Base-by-base conservation (phyloP, 1,140 invertebrate genomes). In the Leguminivora glycinivorella region DNA sequence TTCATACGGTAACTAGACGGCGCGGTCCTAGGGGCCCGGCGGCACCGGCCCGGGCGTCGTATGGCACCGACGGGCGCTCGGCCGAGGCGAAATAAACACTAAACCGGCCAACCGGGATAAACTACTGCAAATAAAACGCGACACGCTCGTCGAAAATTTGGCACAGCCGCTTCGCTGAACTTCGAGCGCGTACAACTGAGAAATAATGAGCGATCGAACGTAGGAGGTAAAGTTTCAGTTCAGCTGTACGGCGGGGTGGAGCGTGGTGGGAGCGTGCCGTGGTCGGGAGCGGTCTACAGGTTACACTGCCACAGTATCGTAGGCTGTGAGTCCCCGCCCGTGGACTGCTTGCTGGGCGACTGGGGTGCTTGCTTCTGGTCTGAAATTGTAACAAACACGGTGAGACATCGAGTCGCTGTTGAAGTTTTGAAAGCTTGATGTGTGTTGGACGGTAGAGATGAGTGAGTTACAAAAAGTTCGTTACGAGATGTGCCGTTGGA, bases 261-360 rank as follows among this genome's bases (percentile, higher is more conserved):
- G 68, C 26, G 72, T 75, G 77, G 75, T 73, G 12, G 40, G 40
- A 43, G 47, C 14, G 75, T 70, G 38, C 67, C 70, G 76, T 60
- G 56, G 38, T 70, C 70, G 68, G 34, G 0, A 12, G 6, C 6
- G 34, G 10, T 93, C 95, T 96, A 97, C 95, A 97, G 94, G 94
- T 97, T 97, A 97, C 96, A 97, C 96, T 97, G 96, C 96, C 96
- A 97, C 95, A 96, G 96, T 97, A 97, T 97, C 96, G 96, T 97
- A 97, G 95, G 96, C 95, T 96, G 96, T 96, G 96, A 97, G 95
- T 96, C 96, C 96, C 93, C 94, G 93, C 92, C 93, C 93, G 93
- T 92, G 92, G 93, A 92, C 90, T 92, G 91, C 80, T 91, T 95
- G 94, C 93, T 95, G 94, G 93, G 89, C 93, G 94, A 93, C 94